Evolutionary conservation across 2,113 vertebrate genomes (phyloP).

Genomic region (Condylura cristata): DNA sequence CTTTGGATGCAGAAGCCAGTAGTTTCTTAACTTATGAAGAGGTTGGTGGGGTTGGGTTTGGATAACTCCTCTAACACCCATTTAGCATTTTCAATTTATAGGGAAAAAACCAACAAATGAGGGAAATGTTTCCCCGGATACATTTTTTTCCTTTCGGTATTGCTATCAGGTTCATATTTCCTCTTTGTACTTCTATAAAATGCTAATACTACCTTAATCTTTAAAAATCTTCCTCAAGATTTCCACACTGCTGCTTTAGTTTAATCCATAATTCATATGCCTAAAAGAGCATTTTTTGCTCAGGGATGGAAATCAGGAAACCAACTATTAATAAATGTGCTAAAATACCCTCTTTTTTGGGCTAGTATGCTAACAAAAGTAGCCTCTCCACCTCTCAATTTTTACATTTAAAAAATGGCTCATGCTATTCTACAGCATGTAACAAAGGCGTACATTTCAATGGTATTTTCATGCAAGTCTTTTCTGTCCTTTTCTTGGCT

Average conservation of each 20-base stretch:
- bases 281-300: constrained; percentile 68
- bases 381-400: constrained; percentile 26
- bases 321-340: neutral
- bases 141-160: constrained; percentile 75
- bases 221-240: constrained; percentile 66
- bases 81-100: constrained; percentile 45
- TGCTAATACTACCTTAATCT: constrained; percentile 55
- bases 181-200: constrained; percentile 42
- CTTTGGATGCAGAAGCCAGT: neutral
- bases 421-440: constrained; percentile 31
- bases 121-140: constrained; percentile 72
- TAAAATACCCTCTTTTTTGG: neutral
- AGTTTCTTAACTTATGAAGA: neutral
- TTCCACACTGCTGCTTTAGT: constrained; percentile 51
- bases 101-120: constrained; percentile 50
- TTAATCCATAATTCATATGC: constrained; percentile 73
- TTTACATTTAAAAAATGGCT: constrained; percentile 44
- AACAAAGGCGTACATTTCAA: neutral
- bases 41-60: neutral
- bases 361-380: constrained; percentile 25
- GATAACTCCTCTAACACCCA: neutral
- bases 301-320: constrained; percentile 52
- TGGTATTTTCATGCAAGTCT: constrained; percentile 43
- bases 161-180: constrained; percentile 10
- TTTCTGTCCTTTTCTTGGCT: constrained; percentile 41